Percentiles rank a stretch among this genome's conserved stretches.
These are phyloP conservation scores for Nothobranchius furzeri DNA, from an alignment of 2,113 vertebrate species.

Conservation along the genomic window DNA sequence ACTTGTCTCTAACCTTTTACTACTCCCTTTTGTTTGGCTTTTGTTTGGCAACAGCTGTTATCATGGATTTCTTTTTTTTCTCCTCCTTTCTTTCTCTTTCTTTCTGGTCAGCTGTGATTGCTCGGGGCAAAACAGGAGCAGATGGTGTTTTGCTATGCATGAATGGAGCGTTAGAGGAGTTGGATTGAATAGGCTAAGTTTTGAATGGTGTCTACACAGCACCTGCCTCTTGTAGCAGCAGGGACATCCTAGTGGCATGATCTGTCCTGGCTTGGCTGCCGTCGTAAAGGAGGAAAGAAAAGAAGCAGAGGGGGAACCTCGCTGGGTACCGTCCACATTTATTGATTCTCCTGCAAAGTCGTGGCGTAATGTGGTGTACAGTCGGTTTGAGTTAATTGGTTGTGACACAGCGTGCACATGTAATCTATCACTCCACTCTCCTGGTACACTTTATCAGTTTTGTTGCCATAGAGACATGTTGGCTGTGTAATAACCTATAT, in stretches of 20 bases:
- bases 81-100: constrained; percentile 61
- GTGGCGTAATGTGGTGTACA: constrained; percentile 90
- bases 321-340: constrained; percentile 90
- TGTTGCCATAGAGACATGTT: constrained; percentile 85
- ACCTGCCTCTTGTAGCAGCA: constrained; percentile 95
- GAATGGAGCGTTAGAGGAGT: constrained; percentile 98
- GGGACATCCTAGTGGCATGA: constrained; percentile 89
- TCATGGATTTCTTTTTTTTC: constrained; percentile 84
- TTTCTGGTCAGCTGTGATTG: constrained; percentile 99
- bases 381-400: constrained; percentile 97
- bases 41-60: constrained; percentile 99
- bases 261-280: constrained; percentile 85
- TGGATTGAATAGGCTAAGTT: constrained; percentile 97
- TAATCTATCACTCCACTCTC: constrained; percentile 90
- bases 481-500: constrained; percentile 80
- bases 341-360: constrained; percentile 94
- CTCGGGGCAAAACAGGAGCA: constrained; percentile 99
- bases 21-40: constrained; percentile 93
- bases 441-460: constrained; percentile 85
- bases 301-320: constrained; percentile 72
- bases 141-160: constrained; percentile 99
- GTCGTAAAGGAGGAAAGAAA: constrained; percentile 66
- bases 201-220: constrained; percentile 99
- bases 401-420: constrained; percentile 93
- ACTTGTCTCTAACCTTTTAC: constrained; percentile 95